Percentiles rank a stretch among this genome's conserved stretches.
Evolutionary conservation across 2,113 vertebrate species (phyloP).

Genomic region (Cygnus buccinator): DNA sequence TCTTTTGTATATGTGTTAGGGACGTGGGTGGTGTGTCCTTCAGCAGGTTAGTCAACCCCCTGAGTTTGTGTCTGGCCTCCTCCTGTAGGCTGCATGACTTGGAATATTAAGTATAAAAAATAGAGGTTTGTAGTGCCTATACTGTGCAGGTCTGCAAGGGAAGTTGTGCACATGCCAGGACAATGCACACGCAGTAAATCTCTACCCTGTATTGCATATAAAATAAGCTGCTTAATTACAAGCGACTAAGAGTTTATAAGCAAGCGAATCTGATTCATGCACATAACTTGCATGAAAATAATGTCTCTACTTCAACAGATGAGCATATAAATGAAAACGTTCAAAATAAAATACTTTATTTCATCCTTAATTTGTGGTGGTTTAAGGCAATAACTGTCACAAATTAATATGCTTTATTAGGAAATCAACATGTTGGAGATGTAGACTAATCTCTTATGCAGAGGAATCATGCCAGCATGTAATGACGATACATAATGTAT

Average conservation of each 20-base stretch:
- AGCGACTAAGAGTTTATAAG: conserved; percentile 27
- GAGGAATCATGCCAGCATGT: background rate
- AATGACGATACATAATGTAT: background rate
- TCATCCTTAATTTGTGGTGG: conserved; percentile 43
- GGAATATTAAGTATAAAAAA: background rate
- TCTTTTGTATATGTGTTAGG: no score
- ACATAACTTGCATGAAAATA: conserved; percentile 41
- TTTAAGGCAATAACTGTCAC: conserved; percentile 40
- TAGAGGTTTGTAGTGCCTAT: background rate
- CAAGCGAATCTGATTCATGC: conserved; percentile 43
- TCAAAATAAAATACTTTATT: conserved; percentile 50
- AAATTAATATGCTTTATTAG: conserved; percentile 63
- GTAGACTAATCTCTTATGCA: conserved; percentile 13
- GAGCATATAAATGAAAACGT: conserved; percentile 53
- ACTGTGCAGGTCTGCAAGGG: background rate
- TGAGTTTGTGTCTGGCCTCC: background rate
- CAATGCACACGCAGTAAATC: background rate
- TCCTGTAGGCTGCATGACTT: background rate
- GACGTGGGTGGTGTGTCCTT: background rate
- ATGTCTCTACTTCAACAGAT: conserved; percentile 27
- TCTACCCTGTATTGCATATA: background rate
- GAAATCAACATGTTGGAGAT: conserved; percentile 34
- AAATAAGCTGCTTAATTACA: conserved; percentile 52
- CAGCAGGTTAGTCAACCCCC: background rate
- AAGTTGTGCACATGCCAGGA: background rate